A percentile compares a stretch with the other conserved stretches of the same genome.
Evolutionary conservation across 2,113 vertebrate genomes (phyloP).

Genomic region (Osmerus eperlanus): DNA sequence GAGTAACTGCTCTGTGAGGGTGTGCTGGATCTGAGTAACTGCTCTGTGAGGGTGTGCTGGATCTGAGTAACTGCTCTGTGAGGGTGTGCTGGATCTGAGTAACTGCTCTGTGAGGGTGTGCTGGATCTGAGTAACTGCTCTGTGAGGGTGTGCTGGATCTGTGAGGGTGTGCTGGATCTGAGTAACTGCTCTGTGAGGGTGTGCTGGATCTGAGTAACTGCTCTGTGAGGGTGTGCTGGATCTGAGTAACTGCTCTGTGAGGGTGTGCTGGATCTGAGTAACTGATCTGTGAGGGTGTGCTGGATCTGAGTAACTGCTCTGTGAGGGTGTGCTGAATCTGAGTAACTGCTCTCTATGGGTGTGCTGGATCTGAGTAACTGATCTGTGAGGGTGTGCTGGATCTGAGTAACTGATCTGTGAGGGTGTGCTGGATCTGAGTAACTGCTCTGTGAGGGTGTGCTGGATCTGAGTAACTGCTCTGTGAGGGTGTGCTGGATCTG

Average conservation of each 20-base stretch:
- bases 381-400: too few species aligned
- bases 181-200: background rate
- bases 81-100: background rate
- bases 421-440: background rate
- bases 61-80: background rate
- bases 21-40: background rate
- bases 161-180: too few species aligned
- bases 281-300: too few species aligned
- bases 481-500: background rate
- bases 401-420: background rate
- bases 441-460: background rate
- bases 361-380: too few species aligned
- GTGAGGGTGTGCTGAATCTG: too few species aligned
- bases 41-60: background rate
- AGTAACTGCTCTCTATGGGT: background rate
- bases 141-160: too few species aligned
- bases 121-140: conserved; percentile 18
- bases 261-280: too few species aligned
- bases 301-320: too few species aligned
- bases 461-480: background rate
- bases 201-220: too few species aligned
- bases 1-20: background rate
- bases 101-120: too few species aligned
- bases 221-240: too few species aligned
- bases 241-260: too few species aligned